Evolutionary conservation across 2,888 invertebrate genomes (phyloP).

Genomic region (Meloe dianella): DNA sequence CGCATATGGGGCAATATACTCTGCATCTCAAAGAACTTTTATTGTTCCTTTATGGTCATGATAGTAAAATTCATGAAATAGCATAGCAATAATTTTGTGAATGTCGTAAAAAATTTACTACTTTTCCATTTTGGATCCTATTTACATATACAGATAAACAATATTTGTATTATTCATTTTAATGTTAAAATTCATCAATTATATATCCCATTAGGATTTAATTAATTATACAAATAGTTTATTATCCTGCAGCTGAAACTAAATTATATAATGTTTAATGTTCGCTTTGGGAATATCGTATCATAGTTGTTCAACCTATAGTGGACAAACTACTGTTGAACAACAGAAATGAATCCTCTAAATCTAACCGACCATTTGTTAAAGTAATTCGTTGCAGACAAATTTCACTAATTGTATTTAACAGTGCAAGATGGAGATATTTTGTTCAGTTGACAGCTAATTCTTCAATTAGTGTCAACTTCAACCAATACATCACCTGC

Average conservation of each 20-base stretch:
- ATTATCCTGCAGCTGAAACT: conserved; percentile 40
- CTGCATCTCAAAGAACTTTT: conserved; percentile 36
- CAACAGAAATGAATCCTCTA: neutral
- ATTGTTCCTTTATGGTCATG: conserved; percentile 38
- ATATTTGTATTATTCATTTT: conserved; percentile 11
- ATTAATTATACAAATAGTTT: conserved; percentile 44
- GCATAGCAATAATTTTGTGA: conserved; percentile 24
- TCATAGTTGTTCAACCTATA: neutral
- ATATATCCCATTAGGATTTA: conserved; percentile 40
- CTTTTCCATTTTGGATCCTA: neutral
- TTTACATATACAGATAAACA: neutral
- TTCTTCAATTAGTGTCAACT: neutral
- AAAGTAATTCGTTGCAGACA: neutral
- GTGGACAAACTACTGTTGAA: neutral
- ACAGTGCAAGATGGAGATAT: neutral
- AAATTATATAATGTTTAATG: conserved; percentile 33
- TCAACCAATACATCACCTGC: neutral
- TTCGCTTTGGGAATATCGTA: conserved; percentile 12
- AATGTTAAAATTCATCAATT: conserved; percentile 30
- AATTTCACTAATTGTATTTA: neutral
- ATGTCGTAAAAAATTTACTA: neutral
- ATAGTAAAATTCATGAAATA: conserved; percentile 37
- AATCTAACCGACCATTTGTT: neutral
- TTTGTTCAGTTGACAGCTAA: neutral
- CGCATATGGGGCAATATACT: conserved; percentile 31